Evolutionary conservation across 1,140 invertebrate genomes (phyloP).

Genomic region (Penaeus japonicus): DNA sequence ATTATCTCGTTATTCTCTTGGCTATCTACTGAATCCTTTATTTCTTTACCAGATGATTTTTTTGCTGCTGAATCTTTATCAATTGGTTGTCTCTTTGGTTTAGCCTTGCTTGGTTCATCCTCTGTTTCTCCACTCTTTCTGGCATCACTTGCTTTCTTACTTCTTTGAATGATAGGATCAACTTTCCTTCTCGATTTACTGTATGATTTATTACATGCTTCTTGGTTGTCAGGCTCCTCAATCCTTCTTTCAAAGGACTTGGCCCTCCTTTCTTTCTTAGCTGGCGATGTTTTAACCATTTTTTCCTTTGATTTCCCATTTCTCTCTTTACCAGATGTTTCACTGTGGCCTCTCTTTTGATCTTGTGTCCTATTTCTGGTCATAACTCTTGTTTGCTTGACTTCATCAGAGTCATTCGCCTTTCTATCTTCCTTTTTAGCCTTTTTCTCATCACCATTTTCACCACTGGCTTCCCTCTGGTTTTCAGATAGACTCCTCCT

Average conservation of each 20-base stretch:
- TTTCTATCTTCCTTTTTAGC: neutral
- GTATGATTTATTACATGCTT: neutral
- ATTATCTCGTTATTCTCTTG: too few relatives aligned
- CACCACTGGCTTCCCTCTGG: neutral
- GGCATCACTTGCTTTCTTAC: neutral
- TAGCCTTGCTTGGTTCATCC: neutral
- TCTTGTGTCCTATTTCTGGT: neutral
- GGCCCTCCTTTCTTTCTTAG: too few relatives aligned
- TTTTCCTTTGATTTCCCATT: too few relatives aligned
- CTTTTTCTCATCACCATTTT: neutral
- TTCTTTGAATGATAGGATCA: neutral
- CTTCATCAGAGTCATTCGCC: neutral
- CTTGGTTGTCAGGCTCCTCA: neutral
- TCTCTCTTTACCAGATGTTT: too few relatives aligned
- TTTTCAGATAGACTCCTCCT: neutral
- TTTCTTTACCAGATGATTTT: too few relatives aligned
- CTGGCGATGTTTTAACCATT: too few relatives aligned
- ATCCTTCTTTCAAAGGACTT: neutral
- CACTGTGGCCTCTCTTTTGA: too few relatives aligned
- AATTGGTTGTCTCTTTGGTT: neutral
- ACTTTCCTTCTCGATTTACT: neutral
- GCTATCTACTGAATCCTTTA: too few relatives aligned
- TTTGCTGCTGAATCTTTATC: too few relatives aligned
- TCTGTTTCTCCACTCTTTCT: neutral
- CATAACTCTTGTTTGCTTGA: neutral